A percentile compares a stretch with the other conserved stretches of the same genome.
phyloP scores from a whole-genome alignment of 2,888 invertebrate genomes.

The Abscondita cerata region DNA sequence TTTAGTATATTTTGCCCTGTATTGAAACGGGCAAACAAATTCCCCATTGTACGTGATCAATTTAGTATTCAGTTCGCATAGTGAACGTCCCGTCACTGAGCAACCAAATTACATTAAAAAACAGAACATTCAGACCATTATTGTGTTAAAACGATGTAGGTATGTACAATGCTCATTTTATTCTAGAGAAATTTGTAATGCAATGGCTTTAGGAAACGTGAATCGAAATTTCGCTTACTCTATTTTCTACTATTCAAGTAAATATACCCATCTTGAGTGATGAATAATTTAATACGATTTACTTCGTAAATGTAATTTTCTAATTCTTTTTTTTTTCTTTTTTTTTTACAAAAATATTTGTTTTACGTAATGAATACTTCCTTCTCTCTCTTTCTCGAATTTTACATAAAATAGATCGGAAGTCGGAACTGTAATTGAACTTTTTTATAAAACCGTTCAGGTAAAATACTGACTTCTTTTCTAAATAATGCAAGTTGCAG shows the following conservation, averaged over 20 bases:
- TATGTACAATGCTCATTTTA: conserved; percentile 41
- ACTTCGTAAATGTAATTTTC: background rate
- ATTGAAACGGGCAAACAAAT: conserved; percentile 43
- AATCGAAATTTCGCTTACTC: conserved; percentile 22
- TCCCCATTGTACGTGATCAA: conserved; percentile 43
- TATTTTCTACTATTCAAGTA: conserved; percentile 8
- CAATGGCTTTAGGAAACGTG: conserved; percentile 31
- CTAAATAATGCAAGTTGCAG: too few relatives aligned
- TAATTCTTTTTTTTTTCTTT: too few relatives aligned
- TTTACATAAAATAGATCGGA: too few relatives aligned
- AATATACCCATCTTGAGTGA: background rate
- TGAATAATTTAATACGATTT: conserved; percentile 4
- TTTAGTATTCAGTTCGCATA: conserved; percentile 40
- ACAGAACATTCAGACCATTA: conserved; percentile 46
- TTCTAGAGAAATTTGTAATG: conserved; percentile 32
- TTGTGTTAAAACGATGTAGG: conserved; percentile 43
- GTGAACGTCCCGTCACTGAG: conserved; percentile 42
- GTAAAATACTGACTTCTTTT: too few relatives aligned
- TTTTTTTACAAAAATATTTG: too few relatives aligned
- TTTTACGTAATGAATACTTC: too few relatives aligned
- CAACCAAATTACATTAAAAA: conserved; percentile 46
- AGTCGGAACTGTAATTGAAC: too few relatives aligned
- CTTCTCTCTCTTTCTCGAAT: too few relatives aligned
- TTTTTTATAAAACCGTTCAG: too few relatives aligned
- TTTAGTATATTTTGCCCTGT: conserved; percentile 27